phyloP scores from a whole-genome alignment of 2,888 invertebrate species.

The Amphipoea lucens region DNA sequence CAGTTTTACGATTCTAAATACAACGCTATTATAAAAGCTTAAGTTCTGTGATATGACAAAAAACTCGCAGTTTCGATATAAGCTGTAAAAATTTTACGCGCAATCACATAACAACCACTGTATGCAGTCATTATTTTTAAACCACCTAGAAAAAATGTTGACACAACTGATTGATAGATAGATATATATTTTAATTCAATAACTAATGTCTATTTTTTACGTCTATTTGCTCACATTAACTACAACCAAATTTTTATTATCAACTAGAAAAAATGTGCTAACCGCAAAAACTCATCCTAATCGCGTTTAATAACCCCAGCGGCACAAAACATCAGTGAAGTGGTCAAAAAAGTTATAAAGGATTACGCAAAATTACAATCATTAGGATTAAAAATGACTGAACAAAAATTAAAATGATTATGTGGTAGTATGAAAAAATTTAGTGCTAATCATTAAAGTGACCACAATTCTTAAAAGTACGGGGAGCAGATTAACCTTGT shows the following conservation, averaged over 20 bases:
- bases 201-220: slow-evolving; percentile 31
- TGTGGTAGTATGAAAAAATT: slow-evolving; percentile 29
- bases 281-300: slow-evolving; percentile 46
- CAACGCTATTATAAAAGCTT: not conserved
- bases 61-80: not conserved
- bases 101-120: not conserved
- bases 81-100: not conserved
- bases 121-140: slow-evolving; percentile 2
- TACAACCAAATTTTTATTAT: slow-evolving; percentile 6
- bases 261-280: slow-evolving; percentile 30
- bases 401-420: slow-evolving; percentile 14
- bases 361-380: slow-evolving; percentile 24
- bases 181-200: not conserved
- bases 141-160: not conserved
- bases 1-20: not conserved
- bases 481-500: slow-evolving; percentile 65
- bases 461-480: slow-evolving; percentile 35
- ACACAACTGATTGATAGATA: slow-evolving; percentile 25
- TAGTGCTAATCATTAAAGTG: slow-evolving; percentile 24
- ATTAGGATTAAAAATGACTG: slow-evolving; percentile 38
- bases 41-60: not conserved
- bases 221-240: slow-evolving; percentile 7
- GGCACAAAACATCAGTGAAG: slow-evolving; percentile 15
- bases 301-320: slow-evolving; percentile 28
- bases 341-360: slow-evolving; percentile 36